Percentiles rank a stretch among this genome's conserved stretches.
Evolutionary conservation across 2,888 invertebrate genomes (phyloP).

Genomic region (Leptodirus hochenwartii): DNA sequence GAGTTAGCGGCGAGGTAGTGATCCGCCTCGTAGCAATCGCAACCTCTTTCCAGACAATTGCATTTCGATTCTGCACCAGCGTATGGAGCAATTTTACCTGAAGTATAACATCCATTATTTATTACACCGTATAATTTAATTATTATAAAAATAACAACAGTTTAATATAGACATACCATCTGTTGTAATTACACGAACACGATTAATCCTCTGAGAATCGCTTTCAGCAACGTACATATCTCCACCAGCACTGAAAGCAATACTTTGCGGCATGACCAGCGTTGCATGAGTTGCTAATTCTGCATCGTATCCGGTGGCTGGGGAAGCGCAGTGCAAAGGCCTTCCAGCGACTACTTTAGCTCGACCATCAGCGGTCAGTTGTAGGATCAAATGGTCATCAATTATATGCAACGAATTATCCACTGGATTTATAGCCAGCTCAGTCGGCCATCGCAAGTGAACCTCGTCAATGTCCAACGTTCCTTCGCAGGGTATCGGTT

Average conservation of each 20-base stretch:
- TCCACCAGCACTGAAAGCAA: constrained; percentile 84
- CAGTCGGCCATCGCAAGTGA: constrained; percentile 90
- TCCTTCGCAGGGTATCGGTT: constrained; percentile 82
- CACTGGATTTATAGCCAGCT: constrained; percentile 81
- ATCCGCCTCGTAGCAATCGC: constrained; percentile 84
- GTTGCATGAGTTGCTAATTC: constrained; percentile 84
- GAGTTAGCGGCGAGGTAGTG: constrained; percentile 84
- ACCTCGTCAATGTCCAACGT: constrained; percentile 85
- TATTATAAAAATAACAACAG: too few relatives aligned
- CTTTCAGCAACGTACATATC: constrained; percentile 90
- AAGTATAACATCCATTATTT: too few relatives aligned
- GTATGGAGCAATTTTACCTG: constrained; percentile 76
- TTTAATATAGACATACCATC: too few relatives aligned
- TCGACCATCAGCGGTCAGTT: constrained; percentile 77
- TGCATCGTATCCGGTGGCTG: constrained; percentile 58
- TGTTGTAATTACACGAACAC: constrained; percentile 77
- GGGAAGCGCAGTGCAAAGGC: constrained; percentile 80
- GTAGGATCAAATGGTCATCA: constrained; percentile 88
- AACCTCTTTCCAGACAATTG: constrained; percentile 78
- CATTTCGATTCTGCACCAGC: constrained; percentile 90
- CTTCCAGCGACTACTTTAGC: constrained; percentile 87
- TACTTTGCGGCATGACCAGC: constrained; percentile 83
- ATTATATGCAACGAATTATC: constrained; percentile 91
- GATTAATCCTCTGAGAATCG: constrained; percentile 85
- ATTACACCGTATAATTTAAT: too few relatives aligned